Percentiles rank a stretch among this genome's conserved stretches.
Conservation (phyloP, 1,140 invertebrate species). For the Scaptomyza graminum region DNA sequence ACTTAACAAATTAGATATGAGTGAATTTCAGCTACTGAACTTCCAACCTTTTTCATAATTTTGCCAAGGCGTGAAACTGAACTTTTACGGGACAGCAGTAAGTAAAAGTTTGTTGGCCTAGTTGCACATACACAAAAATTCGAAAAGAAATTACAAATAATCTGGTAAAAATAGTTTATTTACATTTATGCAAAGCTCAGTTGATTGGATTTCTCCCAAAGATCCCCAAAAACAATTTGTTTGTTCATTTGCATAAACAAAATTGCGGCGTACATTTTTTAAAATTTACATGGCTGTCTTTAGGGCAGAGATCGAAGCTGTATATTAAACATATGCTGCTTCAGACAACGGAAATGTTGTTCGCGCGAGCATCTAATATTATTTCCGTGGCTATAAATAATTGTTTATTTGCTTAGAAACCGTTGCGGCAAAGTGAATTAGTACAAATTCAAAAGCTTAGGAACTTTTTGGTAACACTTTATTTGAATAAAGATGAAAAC, state of each 20-base stretch:
- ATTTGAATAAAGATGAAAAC: too few relatives aligned
- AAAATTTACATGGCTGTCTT: slow-evolving; percentile 16
- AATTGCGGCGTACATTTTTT: slow-evolving; percentile 45
- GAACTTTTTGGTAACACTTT: too few relatives aligned
- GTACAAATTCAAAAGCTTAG: too few relatives aligned
- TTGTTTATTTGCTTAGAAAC: slow-evolving; percentile 58
- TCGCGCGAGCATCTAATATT: slow-evolving; percentile 23
- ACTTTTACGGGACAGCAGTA: slow-evolving; percentile 15
- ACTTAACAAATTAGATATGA: slow-evolving; percentile 12
- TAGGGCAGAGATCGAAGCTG: slow-evolving; percentile 2
- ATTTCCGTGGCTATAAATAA: slow-evolving; percentile 55
- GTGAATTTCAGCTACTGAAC: background rate
- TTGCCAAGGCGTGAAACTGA: slow-evolving; percentile 46
- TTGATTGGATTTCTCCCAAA: slow-evolving; percentile 61
- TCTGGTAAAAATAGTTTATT: slow-evolving; percentile 66
- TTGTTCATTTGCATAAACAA: slow-evolving; percentile 74
- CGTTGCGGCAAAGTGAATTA: background rate
- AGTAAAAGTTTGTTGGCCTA: slow-evolving; percentile 60
- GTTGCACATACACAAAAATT: slow-evolving; percentile 48
- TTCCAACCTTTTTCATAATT: slow-evolving; percentile 28
- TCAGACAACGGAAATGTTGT: slow-evolving; percentile 57
- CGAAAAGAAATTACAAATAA: slow-evolving; percentile 35
- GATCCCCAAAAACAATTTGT: slow-evolving; percentile 21
- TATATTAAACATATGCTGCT: slow-evolving; percentile 69
- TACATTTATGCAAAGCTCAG: slow-evolving; percentile 60